Base-by-base conservation (phyloP, 2,888 invertebrate species). In the Zootermopsis nevadensis region DNA sequence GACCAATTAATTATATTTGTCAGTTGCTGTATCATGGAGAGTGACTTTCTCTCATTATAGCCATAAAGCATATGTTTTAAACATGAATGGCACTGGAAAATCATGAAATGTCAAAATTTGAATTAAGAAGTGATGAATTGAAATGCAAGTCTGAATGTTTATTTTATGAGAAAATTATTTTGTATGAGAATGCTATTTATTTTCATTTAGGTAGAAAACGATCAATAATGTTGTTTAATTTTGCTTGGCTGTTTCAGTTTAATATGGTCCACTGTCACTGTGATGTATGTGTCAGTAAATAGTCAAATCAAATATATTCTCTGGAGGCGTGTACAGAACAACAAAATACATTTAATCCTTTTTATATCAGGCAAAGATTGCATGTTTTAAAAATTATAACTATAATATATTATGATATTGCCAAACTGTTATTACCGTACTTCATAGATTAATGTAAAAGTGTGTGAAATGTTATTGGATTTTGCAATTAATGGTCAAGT, bases 1-100 rank as follows among this genome's bases (percentile, higher is more conserved):
- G 74, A 74, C 74, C 74, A 74, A 74, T n/a, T 74, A 42, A 74
- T 74, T 74, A 74, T n/a, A 2, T 31, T 15, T 1, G n/a, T 24
- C n/a, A n/a, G 60, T 27, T 60, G 60, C n/a, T 60, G 15, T 60
- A n/a, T 15, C 48, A 48, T 60, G 1, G 27, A 60, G 27, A 60
- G 27, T 27, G 10, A 0, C 12, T 60, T 60, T 60, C 27, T 15
- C n/a, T 60, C 4, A 48, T 19, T 48, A 19, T 48, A 3, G 19
- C 19, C 19, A 19, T 42, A 48, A 48, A 48, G 19, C 15, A 48
- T 48, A 15, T 48, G 19, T 3, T 48, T 48, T 15, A 48, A 15
- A 19, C 19, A 48, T 1, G 15, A 48, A 48, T 48, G 15, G 19
- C 48, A 48, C 19, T 12, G 19, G 19, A 19, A 15, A 48, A 48